Percentiles rank a stretch among this genome's conserved stretches.
Conservation (phyloP, 2,113 vertebrate genomes). For the Ciconia maguari region DNA sequence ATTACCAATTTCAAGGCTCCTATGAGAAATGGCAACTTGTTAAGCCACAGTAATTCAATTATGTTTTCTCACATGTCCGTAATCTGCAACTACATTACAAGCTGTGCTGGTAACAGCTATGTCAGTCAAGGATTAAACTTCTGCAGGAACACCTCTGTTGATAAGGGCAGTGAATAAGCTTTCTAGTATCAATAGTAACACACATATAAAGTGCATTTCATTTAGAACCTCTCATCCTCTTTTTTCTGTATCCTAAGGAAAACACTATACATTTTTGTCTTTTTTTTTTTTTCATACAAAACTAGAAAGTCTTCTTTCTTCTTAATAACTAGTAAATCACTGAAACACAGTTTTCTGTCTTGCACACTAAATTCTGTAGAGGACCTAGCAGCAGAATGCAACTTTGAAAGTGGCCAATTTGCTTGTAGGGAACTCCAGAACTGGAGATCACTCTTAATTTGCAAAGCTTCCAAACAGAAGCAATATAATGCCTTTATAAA, state of each 20-base stretch:
- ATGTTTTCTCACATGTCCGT: neutral
- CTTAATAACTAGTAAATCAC: neutral
- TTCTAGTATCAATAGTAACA: neutral
- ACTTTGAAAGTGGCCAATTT: neutral
- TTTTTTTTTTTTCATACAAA: neutral
- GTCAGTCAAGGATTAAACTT: neutral
- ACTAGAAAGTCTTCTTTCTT: neutral
- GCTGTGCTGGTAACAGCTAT: neutral
- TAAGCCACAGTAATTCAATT: neutral
- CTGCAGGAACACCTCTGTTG: neutral
- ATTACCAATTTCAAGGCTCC: neutral
- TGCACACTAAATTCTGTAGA: neutral
- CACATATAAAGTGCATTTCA: neutral
- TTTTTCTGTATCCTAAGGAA: neutral
- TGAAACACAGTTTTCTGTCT: neutral
- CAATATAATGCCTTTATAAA: neutral
- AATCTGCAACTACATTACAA: neutral
- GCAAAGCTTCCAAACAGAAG: neutral
- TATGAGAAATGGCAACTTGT: neutral
- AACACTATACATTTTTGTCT: neutral
- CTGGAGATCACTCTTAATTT: neutral
- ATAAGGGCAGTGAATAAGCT: neutral
- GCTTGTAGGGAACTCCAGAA: neutral
- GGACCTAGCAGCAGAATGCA: neutral
- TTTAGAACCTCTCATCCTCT: neutral